Percentiles rank a stretch among this genome's conserved stretches.
Conservation (phyloP, 2,113 vertebrate genomes). For the Catagonus wagneri region DNA sequence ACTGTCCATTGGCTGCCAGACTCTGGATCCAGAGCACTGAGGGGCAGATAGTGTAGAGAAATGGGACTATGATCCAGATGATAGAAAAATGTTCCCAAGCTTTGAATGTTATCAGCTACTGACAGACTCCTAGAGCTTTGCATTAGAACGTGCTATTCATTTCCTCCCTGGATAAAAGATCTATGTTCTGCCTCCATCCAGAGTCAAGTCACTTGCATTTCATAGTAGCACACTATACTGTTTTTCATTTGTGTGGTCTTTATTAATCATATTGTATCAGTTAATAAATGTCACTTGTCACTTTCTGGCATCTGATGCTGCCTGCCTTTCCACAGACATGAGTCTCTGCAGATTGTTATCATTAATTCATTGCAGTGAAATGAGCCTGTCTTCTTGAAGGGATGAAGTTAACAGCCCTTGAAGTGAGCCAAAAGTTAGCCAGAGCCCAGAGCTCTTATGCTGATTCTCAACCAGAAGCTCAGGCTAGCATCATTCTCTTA, state of each 20-base stretch:
- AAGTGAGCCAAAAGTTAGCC: neutral
- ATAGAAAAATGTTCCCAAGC: neutral
- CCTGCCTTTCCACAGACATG: neutral
- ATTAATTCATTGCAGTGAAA: neutral
- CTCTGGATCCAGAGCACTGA: neutral
- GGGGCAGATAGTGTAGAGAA: neutral
- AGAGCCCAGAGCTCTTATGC: neutral
- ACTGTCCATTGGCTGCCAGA: neutral
- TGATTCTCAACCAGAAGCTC: neutral
- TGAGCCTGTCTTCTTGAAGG: neutral
- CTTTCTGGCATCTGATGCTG: neutral
- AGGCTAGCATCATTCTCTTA: neutral
- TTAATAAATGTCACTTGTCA: neutral
- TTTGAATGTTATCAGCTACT: neutral
- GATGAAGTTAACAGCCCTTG: neutral
- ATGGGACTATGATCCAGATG: neutral
- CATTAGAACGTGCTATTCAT: neutral
- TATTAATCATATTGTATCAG: neutral
- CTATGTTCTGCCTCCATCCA: constrained; percentile 21
- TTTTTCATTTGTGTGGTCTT: neutral
- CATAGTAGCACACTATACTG: neutral
- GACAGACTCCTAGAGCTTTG: neutral
- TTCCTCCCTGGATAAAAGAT: neutral
- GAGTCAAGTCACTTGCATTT: neutral
- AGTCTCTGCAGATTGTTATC: neutral